A percentile compares a stretch with the other conserved stretches of the same genome.
Conservation (phyloP, 2,113 vertebrate genomes). For the Nothoprocta perdicaria region DNA sequence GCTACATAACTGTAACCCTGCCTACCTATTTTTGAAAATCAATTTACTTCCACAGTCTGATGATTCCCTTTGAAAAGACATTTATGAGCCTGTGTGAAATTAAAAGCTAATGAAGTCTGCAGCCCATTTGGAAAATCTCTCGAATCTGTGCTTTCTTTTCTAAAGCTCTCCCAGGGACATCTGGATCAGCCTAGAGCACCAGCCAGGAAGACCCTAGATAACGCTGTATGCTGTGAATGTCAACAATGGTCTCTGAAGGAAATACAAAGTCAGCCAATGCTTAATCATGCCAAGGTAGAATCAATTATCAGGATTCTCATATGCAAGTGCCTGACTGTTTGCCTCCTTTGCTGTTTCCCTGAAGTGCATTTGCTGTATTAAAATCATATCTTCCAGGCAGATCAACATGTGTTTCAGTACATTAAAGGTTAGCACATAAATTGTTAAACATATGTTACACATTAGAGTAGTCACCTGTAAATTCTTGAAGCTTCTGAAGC, state of each 20-base stretch:
- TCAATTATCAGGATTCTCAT: not conserved
- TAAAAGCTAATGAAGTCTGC: conserved; percentile 53
- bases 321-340: not conserved
- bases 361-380: not conserved
- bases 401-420: not conserved
- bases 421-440: not conserved
- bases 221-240: not conserved
- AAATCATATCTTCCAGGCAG: not conserved
- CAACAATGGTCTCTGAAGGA: not conserved
- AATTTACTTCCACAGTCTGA: conserved; percentile 26
- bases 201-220: not conserved
- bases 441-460: not conserved
- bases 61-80: conserved; percentile 40
- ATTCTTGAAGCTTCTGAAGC: not conserved
- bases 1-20: not conserved
- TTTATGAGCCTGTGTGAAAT: conserved; percentile 51
- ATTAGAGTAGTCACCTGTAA: not conserved
- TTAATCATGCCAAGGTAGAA: not conserved
- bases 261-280: not conserved
- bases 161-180: not conserved
- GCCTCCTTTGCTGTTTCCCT: not conserved
- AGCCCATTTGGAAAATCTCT: conserved; percentile 23
- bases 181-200: not conserved
- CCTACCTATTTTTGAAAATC: conserved; percentile 2
- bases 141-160: not conserved